These are phyloP conservation scores for Listronotus oregonensis DNA, from an alignment of 1,140 invertebrate genomes.

Conservation along the genomic window DNA sequence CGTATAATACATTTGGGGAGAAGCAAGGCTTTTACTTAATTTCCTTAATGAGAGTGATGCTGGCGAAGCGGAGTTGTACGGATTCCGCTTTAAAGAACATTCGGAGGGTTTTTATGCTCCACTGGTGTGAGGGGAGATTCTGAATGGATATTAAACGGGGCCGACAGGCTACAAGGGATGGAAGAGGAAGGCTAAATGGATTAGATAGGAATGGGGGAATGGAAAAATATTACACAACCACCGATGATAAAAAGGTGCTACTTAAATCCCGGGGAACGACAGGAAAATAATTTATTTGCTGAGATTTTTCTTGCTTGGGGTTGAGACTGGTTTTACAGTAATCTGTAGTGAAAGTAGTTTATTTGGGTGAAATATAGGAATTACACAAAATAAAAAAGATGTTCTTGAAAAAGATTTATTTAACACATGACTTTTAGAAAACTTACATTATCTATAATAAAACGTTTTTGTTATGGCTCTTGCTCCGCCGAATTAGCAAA, in stretches of 20 bases:
- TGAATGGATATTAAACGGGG: conserved; percentile 40
- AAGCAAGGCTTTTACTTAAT: conserved; percentile 14
- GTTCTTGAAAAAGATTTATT: no score
- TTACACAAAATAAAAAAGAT: no score
- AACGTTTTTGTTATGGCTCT: no score
- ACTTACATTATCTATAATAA: no score
- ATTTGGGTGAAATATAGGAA: no score
- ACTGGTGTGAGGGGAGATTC: conserved; percentile 12
- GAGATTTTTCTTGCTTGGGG: neutral
- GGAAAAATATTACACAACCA: conserved; percentile 48
- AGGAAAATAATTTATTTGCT: conserved; percentile 13
- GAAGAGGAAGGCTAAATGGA: conserved; percentile 43
- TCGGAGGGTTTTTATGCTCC: conserved; percentile 11
- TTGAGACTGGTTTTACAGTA: no score
- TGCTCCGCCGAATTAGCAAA: no score
- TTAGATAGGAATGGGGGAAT: conserved; percentile 45
- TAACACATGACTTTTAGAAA: no score
- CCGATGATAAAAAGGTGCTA: conserved; percentile 46
- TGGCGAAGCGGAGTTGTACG: conserved; percentile 10
- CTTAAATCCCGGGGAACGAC: conserved; percentile 18
- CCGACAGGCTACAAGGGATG: conserved; percentile 41
- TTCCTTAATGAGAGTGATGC: conserved; percentile 23
- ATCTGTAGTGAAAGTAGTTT: no score
- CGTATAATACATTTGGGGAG: neutral
- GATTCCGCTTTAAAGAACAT: conserved; percentile 17